These are phyloP conservation scores for Todiramphus chloris DNA, from an alignment of 2,113 vertebrate genomes.

Conservation along the genomic window DNA sequence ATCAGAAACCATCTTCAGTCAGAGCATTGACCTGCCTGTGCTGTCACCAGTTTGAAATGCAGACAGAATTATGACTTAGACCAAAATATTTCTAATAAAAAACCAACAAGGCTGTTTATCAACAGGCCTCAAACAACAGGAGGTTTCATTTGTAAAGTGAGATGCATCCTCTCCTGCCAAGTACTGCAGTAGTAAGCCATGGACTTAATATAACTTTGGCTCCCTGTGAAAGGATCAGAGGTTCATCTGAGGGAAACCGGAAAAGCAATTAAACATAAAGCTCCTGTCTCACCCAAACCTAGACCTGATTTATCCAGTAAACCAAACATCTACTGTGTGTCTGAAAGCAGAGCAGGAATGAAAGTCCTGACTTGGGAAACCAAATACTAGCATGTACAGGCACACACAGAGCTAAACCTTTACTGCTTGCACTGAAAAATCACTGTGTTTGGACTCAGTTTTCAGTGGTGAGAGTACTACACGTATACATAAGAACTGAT, in stretches of 20 bases:
- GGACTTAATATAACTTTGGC: background rate
- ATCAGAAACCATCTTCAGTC: background rate
- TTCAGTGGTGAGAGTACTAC: background rate
- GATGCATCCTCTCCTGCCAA: background rate
- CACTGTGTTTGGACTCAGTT: background rate
- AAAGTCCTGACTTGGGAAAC: background rate
- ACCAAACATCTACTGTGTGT: background rate
- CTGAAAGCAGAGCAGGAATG: background rate
- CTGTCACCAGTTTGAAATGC: background rate
- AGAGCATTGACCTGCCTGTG: background rate
- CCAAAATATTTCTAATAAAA: constrained; percentile 19
- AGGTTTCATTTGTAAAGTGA: constrained; percentile 36
- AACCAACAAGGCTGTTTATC: background rate
- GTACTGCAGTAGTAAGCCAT: background rate
- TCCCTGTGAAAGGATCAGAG: background rate
- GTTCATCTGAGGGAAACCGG: background rate
- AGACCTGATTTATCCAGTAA: background rate
- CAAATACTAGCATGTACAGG: background rate
- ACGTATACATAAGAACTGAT: background rate
- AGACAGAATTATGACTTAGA: constrained; percentile 9
- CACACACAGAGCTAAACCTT: background rate
- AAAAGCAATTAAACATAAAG: constrained; percentile 45
- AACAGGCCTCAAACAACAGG: background rate
- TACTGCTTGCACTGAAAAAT: background rate
- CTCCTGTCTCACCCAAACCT: background rate